Evolutionary conservation across 1,140 invertebrate species (phyloP).

Genomic region (Eupeodes corollae): DNA sequence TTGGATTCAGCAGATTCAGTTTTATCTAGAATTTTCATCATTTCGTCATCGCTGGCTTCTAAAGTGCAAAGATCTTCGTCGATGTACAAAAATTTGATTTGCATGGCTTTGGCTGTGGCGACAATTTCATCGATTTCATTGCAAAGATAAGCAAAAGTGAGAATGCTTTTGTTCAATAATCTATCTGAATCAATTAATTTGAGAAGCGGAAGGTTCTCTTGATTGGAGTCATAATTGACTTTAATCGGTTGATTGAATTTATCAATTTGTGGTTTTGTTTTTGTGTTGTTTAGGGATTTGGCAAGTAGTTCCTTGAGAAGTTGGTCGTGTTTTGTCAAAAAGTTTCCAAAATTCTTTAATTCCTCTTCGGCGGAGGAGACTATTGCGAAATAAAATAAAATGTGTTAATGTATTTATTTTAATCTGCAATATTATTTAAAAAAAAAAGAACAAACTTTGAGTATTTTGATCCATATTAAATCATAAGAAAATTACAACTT

Average conservation of each 20-base stretch:
- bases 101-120: slow-evolving; percentile 53
- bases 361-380: slow-evolving; percentile 31
- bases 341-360: slow-evolving; percentile 23
- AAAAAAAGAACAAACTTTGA: too few species aligned
- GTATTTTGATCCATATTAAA: too few species aligned
- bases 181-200: slow-evolving; percentile 68
- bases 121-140: slow-evolving; percentile 60
- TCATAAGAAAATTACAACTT: too few species aligned
- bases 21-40: background rate
- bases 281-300: background rate
- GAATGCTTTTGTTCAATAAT: slow-evolving; percentile 68
- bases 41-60: slow-evolving; percentile 7
- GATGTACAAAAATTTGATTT: slow-evolving; percentile 39
- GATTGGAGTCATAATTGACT: slow-evolving; percentile 10
- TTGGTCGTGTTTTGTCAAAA: slow-evolving; percentile 22
- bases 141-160: slow-evolving; percentile 66
- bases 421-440: too few species aligned
- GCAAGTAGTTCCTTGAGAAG: slow-evolving; percentile 13
- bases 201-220: slow-evolving; percentile 53
- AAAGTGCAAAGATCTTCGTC: slow-evolving; percentile 10
- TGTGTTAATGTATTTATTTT: too few species aligned
- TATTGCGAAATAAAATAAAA: background rate
- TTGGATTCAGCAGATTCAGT: background rate
- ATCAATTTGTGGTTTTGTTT: background rate
- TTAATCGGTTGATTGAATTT: slow-evolving; percentile 1